Base-by-base conservation (phyloP, 2,888 invertebrate genomes). In the Gerosis bhagava region DNA sequence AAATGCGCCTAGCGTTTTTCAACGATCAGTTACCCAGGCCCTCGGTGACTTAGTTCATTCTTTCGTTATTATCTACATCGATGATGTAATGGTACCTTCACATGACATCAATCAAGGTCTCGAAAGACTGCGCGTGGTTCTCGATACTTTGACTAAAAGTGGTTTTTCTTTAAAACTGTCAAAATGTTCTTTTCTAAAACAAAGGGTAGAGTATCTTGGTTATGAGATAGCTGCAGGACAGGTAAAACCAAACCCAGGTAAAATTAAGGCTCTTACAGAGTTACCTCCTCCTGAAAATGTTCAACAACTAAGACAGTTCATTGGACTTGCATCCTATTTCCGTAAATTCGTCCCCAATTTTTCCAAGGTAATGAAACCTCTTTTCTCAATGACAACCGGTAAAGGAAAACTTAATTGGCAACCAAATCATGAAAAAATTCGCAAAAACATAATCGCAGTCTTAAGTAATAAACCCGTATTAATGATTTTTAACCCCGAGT, bases 101-200 rank as follows among this genome's bases (percentile, higher is more conserved):
- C 12, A 13, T 13, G 28, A 28, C 28, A 3, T 28, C 8, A 13
- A 28, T 13, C 28, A 28, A 13, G 28, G 28, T 28, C 28, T 28
- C 28, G 28, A 28, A 28, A 28, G 28, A 12, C n/a, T 28, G 13
- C 28, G 28, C 13, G 28, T 28, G 6, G 28, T 28, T 6, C 13
- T 8, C 13, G 8, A 13, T 28, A 28, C n/a, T n/a, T 21, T 34
- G 6, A 19, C 12, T 11, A 12, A 34, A 12, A 21, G 12, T 2
- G 34, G 34, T n/a, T 34, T 34, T 21, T 59, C 57, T 0, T 10
- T 64, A 0, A 64, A 64, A 15, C 3, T 59, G 0, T 37, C 41
- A 5, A 63, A 63, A 31, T 63, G 59, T 16, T 40, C 54, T 0
- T 61, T 63, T 34, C 26, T 61, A 0, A 59, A 52, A 22, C 28